Evolutionary conservation across 1,140 invertebrate genomes (phyloP).

Genomic region (Drosophila nebulosa): DNA sequence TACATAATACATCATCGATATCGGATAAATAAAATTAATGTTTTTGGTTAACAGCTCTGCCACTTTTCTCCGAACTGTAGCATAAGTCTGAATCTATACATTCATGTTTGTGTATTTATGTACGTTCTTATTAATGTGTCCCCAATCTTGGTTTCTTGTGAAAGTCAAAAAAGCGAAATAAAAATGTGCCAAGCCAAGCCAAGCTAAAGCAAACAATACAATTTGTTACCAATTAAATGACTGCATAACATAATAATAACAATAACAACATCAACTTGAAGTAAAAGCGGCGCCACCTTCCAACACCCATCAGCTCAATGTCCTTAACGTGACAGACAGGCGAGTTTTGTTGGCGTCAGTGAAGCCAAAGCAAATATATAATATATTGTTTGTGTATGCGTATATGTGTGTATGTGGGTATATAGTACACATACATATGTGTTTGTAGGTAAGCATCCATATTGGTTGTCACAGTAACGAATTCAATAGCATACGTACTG

Average conservation of each 20-base stretch:
- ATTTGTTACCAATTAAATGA: constrained; percentile 78
- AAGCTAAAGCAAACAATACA: constrained; percentile 67
- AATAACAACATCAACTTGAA: too few relatives aligned
- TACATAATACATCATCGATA: too few relatives aligned
- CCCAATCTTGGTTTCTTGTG: constrained; percentile 43
- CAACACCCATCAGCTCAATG: too few relatives aligned
- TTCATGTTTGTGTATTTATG: not conserved
- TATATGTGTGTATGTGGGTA: constrained; percentile 16
- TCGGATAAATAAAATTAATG: too few relatives aligned
- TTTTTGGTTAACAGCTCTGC: too few relatives aligned
- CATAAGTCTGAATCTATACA: too few relatives aligned
- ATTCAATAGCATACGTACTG: constrained; percentile 51
- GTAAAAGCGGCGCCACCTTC: too few relatives aligned
- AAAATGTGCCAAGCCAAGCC: constrained; percentile 49
- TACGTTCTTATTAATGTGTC: constrained; percentile 19
- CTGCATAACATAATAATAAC: constrained; percentile 78
- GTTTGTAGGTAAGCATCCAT: constrained; percentile 58
- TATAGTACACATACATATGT: too few relatives aligned
- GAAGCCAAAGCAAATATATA: constrained; percentile 60
- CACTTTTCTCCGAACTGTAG: too few relatives aligned
- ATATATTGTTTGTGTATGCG: constrained; percentile 2
- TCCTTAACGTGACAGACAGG: constrained; percentile 28
- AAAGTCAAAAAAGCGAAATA: constrained; percentile 70
- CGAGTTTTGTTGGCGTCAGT: constrained; percentile 48
- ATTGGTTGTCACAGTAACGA: constrained; percentile 68